phyloP scores from a whole-genome alignment of 1,140 invertebrate species.

The Leptopilina clavipes region DNA sequence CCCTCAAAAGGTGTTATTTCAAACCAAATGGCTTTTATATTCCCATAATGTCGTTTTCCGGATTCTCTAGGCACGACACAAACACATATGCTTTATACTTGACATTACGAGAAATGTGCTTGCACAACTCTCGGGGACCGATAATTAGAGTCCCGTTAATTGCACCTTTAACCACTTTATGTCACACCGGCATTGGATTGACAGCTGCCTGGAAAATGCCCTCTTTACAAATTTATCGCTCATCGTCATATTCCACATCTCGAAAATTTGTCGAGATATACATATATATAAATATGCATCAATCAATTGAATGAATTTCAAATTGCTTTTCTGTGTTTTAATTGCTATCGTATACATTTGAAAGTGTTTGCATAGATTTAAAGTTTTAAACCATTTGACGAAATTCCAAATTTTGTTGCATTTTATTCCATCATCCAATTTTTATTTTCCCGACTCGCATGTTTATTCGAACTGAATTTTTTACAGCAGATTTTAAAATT shows the following conservation, averaged over 20 bases:
- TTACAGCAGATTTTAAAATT: no score
- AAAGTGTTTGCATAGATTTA: not conserved
- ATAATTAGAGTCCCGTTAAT: constrained; percentile 26
- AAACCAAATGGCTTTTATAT: not conserved
- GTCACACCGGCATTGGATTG: constrained; percentile 9
- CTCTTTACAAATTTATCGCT: constrained; percentile 25
- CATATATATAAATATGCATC: not conserved
- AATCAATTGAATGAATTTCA: constrained; percentile 11
- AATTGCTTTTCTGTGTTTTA: constrained; percentile 16
- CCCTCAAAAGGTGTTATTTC: not conserved
- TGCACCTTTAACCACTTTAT: constrained; percentile 33
- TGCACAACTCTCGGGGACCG: not conserved
- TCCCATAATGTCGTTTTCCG: constrained; percentile 9
- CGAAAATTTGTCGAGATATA: not conserved
- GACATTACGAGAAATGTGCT: constrained; percentile 4
- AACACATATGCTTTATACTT: not conserved
- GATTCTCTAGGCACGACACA: not conserved
- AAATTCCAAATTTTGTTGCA: not conserved
- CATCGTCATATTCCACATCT: constrained; percentile 26
- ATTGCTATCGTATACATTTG: not conserved
- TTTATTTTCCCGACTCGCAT: no score
- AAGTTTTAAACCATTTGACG: no score
- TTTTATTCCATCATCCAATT: no score
- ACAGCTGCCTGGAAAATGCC: constrained; percentile 24
- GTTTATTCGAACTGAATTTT: no score